Evolutionary conservation across 2,888 invertebrate genomes (phyloP).

Genomic region (Tinea trinotella): DNA sequence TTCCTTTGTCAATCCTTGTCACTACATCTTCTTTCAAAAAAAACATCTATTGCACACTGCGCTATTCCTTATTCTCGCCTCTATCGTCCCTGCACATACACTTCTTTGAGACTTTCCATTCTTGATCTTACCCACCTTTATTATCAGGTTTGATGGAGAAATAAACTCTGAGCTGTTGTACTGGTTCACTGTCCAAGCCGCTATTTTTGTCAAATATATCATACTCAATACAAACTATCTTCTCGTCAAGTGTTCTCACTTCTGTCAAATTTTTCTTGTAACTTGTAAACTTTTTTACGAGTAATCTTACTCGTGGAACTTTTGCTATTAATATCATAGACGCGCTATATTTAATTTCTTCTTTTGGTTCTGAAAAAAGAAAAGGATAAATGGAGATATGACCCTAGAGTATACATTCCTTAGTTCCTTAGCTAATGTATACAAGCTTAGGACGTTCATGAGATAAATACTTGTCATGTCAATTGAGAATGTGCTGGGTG

Average conservation of each 20-base stretch:
- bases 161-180: constrained; percentile 47
- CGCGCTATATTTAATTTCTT: neutral
- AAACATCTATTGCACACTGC: no score
- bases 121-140: neutral
- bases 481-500: no score
- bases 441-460: no score
- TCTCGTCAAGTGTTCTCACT: constrained; percentile 47
- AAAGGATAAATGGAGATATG: no score
- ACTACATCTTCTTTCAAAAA: no score
- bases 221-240: constrained; percentile 56
- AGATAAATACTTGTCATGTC: no score
- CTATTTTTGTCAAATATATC: constrained; percentile 36
- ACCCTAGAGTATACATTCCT: no score
- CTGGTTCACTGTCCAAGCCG: constrained; percentile 26
- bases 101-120: no score
- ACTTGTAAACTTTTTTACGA: constrained; percentile 48
- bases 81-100: no score
- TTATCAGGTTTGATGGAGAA: constrained; percentile 41
- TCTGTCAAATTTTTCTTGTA: constrained; percentile 46
- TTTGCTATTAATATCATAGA: constrained; percentile 33
- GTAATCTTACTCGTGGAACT: constrained; percentile 43
- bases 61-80: no score
- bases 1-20: no score
- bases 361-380: neutral
- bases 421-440: no score